Evolutionary conservation across 53 echinoderm and acorn worm genomes (phyloP), one percentile per base, ranked within the genome.

Genomic region (Arbacia lixula): DNA sequence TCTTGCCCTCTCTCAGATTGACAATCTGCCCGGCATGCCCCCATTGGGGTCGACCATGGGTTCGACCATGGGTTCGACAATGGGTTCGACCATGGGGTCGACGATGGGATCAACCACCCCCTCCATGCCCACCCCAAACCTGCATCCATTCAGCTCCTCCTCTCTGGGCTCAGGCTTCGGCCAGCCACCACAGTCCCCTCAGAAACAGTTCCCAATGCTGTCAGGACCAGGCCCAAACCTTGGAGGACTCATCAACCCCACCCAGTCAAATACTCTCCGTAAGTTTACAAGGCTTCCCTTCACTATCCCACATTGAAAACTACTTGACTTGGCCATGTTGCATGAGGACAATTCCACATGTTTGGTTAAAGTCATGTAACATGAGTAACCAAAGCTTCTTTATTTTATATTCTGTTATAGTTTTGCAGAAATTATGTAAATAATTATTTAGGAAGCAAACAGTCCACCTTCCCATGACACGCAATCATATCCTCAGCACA

Each of bases 201-300:
- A 92, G 90, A 91, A 91, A 21, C 91, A 86, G 54, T 94, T 94
- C 63, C 92, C 94, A 43, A 88, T 91, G 30, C 83, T 96, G 50
- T 85, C 90, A 24, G 93, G 87, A 34, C 66, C 89, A 1, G 84
- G 91, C 1, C 57, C 36, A 24, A 81, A 49, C 82, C 89, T 95
- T 46, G 89, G 91, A 60, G 86, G 94, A 20, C 83, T 91, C 40
- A 85, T 66, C 58, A 89, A 85, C 57, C 85, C 85, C 2, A 14
- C 76, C 0, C 89, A 84, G 82, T 63, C 82, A 2, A 81, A 17
- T 29, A 34, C 61, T 19, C 82, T 63, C 32, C 82, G 82, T 81
- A 81, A 81, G 82, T n/a, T n/a, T n/a, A n/a, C n/a, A n/a, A n/a
- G n/a, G n/a, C n/a, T n/a, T n/a, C n/a, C n/a, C n/a, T n/a, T n/a